These are phyloP conservation scores for Sebastes iracundus DNA, from an alignment of 2,797 vertebrate genomes.

Conservation along the genomic window DNA sequence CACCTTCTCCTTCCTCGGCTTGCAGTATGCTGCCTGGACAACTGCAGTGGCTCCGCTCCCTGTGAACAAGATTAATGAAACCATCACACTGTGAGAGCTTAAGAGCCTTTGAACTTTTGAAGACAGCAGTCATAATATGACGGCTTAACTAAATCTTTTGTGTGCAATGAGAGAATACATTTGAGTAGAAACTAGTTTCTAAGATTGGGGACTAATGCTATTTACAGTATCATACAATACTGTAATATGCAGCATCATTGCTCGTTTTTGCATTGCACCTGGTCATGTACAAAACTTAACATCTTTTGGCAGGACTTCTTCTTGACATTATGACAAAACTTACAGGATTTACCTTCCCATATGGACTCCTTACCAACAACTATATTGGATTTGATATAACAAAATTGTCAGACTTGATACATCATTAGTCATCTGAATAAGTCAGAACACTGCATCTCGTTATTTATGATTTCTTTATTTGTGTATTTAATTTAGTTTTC, in stretches of 20 bases:
- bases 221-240: not conserved
- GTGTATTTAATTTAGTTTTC: no score
- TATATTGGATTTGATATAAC: no score
- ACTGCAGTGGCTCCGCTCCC: constrained; percentile 98
- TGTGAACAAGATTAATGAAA: constrained; percentile 52
- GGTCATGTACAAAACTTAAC: no score
- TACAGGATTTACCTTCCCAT: no score
- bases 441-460: no score
- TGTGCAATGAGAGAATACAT: not conserved
- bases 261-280: no score
- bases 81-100: not conserved
- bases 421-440: no score
- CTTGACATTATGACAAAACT: no score
- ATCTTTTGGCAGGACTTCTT: no score
- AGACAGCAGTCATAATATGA: not conserved
- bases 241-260: not conserved
- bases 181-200: not conserved
- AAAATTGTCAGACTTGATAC: no score
- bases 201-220: not conserved
- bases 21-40: constrained; percentile 95
- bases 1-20: constrained; percentile 96
- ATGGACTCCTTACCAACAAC: no score
- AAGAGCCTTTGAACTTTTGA: not conserved
- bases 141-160: not conserved
- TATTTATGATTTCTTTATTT: no score